Conservation (phyloP, 2,888 invertebrate genomes). For the Scaptomyza tumidula region DNA sequence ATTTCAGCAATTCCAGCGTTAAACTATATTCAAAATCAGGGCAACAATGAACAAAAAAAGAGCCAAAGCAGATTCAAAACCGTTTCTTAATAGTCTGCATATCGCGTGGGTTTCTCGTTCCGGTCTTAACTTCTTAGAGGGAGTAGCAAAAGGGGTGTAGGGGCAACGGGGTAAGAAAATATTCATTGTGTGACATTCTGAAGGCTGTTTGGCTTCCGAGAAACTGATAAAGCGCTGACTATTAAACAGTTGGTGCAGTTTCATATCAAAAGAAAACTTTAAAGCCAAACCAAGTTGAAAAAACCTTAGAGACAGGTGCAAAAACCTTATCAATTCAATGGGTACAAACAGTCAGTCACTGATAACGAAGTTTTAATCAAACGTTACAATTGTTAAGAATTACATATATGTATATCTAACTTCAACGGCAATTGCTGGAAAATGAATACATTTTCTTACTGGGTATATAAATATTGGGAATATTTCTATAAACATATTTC, state of each 20-base stretch:
- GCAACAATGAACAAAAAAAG: constrained; percentile 44
- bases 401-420: constrained; percentile 26
- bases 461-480: constrained; percentile 7
- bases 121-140: constrained; percentile 26
- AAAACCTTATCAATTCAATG: constrained; percentile 40
- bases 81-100: constrained; percentile 36
- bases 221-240: constrained; percentile 66
- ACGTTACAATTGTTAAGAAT: constrained; percentile 54
- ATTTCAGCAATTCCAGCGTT: constrained; percentile 56
- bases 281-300: neutral
- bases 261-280: neutral
- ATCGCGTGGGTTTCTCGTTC: constrained; percentile 52
- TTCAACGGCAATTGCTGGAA: constrained; percentile 14
- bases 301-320: constrained; percentile 18
- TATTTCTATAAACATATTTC: constrained; percentile 13
- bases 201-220: constrained; percentile 70
- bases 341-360: constrained; percentile 44
- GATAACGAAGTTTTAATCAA: constrained; percentile 70
- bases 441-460: constrained; percentile 14
- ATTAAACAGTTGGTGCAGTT: constrained; percentile 43
- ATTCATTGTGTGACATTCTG: constrained; percentile 71
- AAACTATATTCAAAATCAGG: constrained; percentile 41
- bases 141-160: neutral
- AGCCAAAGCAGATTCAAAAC: constrained; percentile 42
- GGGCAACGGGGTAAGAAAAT: neutral